Conservation (phyloP, 2,113 vertebrate genomes). For the Elaphurus davidianus region DNA sequence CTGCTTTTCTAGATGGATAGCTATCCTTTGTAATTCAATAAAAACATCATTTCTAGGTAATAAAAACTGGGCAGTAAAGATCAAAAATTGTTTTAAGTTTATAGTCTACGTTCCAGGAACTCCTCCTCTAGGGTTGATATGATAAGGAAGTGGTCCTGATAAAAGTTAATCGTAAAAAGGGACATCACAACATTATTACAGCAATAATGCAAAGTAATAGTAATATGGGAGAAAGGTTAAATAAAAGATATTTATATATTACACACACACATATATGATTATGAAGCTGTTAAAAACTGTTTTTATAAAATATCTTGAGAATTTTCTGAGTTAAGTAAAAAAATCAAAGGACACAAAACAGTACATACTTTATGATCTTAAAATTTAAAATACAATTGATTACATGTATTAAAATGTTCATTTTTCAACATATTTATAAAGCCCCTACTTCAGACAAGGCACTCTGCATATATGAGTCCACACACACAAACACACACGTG, state of each 20-base stretch:
- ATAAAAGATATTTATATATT: neutral
- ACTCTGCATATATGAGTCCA: neutral
- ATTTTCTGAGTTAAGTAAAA: neutral
- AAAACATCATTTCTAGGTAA: conserved; percentile 20
- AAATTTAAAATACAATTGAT: neutral
- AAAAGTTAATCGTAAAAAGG: neutral
- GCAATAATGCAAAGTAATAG: neutral
- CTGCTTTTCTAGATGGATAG: neutral
- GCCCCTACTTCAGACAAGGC: neutral
- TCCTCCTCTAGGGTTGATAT: neutral
- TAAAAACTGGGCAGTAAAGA: neutral
- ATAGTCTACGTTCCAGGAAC: neutral
- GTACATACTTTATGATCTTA: neutral
- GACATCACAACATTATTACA: neutral
- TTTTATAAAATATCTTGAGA: neutral
- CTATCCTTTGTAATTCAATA: neutral
- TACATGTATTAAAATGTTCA: neutral
- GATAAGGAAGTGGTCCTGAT: neutral
- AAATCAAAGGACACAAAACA: neutral
- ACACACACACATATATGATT: neutral
- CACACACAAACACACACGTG: neutral
- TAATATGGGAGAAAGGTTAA: neutral
- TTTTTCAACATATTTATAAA: neutral
- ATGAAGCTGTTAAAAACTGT: neutral
- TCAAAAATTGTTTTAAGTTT: neutral